phyloP scores from a whole-genome alignment of 2,888 invertebrate species.

The Drosophila robusta region DNA sequence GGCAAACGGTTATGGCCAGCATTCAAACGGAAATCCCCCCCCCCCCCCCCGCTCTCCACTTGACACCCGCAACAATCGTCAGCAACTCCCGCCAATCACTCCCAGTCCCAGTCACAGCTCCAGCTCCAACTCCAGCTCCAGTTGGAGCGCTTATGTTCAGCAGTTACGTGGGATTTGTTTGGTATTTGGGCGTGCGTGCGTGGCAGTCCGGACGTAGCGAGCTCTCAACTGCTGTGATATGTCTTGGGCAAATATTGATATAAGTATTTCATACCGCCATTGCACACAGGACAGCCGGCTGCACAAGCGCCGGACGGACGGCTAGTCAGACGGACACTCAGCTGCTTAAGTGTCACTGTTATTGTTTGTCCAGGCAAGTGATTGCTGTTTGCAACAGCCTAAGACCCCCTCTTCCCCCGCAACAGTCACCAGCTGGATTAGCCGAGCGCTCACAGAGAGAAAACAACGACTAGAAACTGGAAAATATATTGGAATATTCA shows the following conservation, averaged over 20 bases:
- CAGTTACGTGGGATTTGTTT: constrained; percentile 51
- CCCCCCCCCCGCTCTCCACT: neutral
- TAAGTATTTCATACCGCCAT: constrained; percentile 38
- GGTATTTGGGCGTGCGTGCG: constrained; percentile 60
- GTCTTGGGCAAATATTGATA: constrained; percentile 67
- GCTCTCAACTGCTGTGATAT: constrained; percentile 58
- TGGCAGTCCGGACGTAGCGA: constrained; percentile 29
- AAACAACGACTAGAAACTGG: neutral
- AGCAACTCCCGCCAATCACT: neutral
- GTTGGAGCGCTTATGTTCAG: constrained; percentile 12
- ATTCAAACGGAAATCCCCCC: constrained; percentile 32
- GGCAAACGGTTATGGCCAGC: constrained; percentile 34
- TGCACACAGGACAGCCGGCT: constrained; percentile 11
- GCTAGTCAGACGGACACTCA: neutral
- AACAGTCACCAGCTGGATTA: constrained; percentile 47
- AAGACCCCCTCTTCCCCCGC: constrained; percentile 6
- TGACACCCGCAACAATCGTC: neutral
- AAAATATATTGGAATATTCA: too few relatives aligned
- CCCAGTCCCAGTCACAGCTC: too few relatives aligned
- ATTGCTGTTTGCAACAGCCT: constrained; percentile 59
- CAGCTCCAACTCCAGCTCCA: constrained; percentile 7
- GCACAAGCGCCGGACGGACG: neutral
- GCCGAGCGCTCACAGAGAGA: constrained; percentile 19
- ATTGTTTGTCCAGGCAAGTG: constrained; percentile 71
- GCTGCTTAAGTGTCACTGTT: constrained; percentile 68